phyloP scores from a whole-genome alignment of 1,140 invertebrate genomes.

The Eufriesea mexicana region DNA sequence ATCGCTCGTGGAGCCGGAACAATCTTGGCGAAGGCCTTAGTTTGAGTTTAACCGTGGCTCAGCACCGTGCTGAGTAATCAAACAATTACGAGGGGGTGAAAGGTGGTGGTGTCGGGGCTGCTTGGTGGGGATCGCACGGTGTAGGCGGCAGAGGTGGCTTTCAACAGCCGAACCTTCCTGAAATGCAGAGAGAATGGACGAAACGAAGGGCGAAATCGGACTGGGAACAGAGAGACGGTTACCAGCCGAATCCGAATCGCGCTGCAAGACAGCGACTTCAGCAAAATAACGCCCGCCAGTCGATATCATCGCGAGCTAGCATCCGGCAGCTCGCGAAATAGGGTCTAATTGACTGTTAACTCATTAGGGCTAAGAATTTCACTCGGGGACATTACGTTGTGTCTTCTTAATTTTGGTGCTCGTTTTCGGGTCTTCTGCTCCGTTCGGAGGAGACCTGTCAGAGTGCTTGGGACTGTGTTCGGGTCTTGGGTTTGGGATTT shows the following conservation, averaged over 20 bases:
- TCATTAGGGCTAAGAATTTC: constrained; percentile 69
- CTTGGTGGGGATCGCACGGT: neutral
- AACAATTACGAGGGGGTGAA: constrained; percentile 79
- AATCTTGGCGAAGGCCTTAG: constrained; percentile 75
- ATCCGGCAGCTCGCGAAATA: constrained; percentile 72
- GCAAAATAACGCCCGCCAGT: constrained; percentile 80
- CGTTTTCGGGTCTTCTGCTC: too few species aligned
- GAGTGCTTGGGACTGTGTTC: too few species aligned
- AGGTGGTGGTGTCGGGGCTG: constrained; percentile 6
- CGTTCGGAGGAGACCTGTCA: too few species aligned
- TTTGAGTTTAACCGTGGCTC: constrained; percentile 80
- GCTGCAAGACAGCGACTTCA: constrained; percentile 75
- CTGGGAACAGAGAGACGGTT: constrained; percentile 38
- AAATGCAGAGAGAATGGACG: constrained; percentile 52
- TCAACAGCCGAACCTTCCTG: constrained; percentile 54
- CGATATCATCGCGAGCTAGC: constrained; percentile 77
- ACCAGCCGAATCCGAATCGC: constrained; percentile 66
- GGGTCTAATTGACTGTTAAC: constrained; percentile 80
- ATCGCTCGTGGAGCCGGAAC: constrained; percentile 53
- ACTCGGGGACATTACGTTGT: too few species aligned
- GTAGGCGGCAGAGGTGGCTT: neutral
- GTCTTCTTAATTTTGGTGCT: too few species aligned
- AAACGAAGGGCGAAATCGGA: constrained; percentile 60
- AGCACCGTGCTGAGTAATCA: constrained; percentile 82
- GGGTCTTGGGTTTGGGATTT: too few species aligned